Conservation (phyloP, 2,113 vertebrate species). For the Diphyllodes magnificus region DNA sequence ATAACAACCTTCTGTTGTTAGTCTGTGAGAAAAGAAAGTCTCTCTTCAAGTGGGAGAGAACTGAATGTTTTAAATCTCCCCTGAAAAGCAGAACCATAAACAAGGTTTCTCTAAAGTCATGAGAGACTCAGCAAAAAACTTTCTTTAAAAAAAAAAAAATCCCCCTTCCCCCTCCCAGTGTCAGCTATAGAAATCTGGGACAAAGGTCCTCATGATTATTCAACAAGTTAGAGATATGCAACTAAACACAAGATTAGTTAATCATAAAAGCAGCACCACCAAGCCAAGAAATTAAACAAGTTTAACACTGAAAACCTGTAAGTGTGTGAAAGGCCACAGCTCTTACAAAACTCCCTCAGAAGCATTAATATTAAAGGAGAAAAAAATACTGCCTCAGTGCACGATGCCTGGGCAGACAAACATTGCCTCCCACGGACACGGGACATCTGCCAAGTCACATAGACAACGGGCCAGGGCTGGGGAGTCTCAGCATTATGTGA, state of each 20-base stretch:
- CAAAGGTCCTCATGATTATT: slow-evolving; percentile 59
- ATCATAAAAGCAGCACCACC: background rate
- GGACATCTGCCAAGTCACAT: background rate
- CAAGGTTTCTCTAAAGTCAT: background rate
- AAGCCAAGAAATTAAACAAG: slow-evolving; percentile 28
- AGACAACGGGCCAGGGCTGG: background rate
- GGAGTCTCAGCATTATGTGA: accelerated
- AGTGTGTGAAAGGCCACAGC: slow-evolving; percentile 67
- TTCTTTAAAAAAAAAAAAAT: background rate
- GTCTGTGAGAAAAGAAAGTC: background rate
- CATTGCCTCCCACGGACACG: background rate
- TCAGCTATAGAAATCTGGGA: background rate
- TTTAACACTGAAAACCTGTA: slow-evolving; percentile 44
- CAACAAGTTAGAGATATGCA: background rate
- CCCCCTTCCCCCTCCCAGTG: background rate
- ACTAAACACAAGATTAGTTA: slow-evolving; percentile 1
- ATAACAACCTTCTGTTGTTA: background rate
- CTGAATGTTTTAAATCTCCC: background rate
- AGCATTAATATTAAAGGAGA: background rate
- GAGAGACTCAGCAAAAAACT: background rate
- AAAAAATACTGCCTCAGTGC: background rate
- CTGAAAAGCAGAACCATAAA: background rate
- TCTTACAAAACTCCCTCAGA: slow-evolving; percentile 52
- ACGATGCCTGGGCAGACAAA: background rate
- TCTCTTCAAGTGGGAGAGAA: background rate